Evolutionary conservation across 2,888 invertebrate genomes (phyloP).

Genomic region (Cantharis rustica): DNA sequence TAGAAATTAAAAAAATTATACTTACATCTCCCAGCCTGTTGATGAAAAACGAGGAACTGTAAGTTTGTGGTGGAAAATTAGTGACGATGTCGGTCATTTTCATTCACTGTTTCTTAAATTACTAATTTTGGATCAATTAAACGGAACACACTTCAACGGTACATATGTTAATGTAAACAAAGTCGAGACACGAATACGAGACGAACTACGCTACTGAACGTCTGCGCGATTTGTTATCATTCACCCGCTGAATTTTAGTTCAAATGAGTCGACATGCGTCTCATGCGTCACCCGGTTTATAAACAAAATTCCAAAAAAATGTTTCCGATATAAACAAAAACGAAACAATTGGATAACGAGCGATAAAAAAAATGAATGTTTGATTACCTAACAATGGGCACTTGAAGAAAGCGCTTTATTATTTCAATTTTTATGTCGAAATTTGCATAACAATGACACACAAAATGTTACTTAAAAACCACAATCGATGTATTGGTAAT

Average conservation of each 20-base stretch:
- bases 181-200: neutral
- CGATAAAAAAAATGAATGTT: neutral
- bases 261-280: neutral
- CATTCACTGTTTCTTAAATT: constrained; percentile 7
- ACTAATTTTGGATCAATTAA: neutral
- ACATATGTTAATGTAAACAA: constrained; percentile 7
- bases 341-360: neutral
- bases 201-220: neutral
- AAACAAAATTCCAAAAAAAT: neutral
- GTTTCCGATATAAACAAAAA: neutral
- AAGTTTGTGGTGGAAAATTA: constrained; percentile 53
- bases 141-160: neutral
- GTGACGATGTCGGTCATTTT: constrained; percentile 41
- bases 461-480: neutral
- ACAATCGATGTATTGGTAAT: neutral
- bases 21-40: constrained; percentile 38
- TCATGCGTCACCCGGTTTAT: too few species aligned
- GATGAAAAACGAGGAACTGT: constrained; percentile 53
- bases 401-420: neutral
- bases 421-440: neutral
- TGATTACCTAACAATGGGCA: neutral
- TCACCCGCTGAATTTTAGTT: neutral
- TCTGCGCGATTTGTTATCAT: neutral
- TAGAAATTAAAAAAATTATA: constrained; percentile 5
- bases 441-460: neutral